These are phyloP conservation scores for Erannis defoliaria DNA, from an alignment of 2,888 invertebrate species.

Conservation along the genomic window DNA sequence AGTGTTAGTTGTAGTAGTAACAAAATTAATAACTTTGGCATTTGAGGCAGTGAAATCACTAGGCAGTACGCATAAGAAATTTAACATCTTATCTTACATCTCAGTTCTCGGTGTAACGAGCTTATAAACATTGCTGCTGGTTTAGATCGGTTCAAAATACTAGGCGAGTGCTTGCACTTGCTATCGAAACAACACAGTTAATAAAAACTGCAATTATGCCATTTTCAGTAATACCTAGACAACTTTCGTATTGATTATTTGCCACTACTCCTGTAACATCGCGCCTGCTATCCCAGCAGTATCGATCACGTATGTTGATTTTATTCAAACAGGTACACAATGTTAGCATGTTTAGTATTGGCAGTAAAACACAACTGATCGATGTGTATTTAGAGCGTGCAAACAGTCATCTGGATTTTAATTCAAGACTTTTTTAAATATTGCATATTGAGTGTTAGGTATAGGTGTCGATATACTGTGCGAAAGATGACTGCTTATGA, in stretches of 20 bases:
- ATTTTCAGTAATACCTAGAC: conserved; percentile 2
- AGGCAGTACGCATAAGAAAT: no score
- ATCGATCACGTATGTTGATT: conserved; percentile 38
- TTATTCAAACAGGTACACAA: conserved; percentile 35
- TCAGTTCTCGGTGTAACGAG: no score
- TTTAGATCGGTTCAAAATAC: no score
- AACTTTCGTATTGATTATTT: background rate
- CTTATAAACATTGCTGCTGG: no score
- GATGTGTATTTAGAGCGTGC: conserved; percentile 15
- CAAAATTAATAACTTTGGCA: no score
- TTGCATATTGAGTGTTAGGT: background rate
- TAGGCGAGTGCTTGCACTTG: no score
- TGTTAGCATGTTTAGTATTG: conserved; percentile 28
- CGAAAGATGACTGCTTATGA: no score
- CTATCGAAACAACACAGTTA: no score
- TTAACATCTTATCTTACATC: no score
- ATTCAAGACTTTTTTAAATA: background rate
- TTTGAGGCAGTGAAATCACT: no score
- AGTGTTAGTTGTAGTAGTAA: no score
- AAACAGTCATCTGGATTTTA: conserved; percentile 8
- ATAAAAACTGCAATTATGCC: background rate
- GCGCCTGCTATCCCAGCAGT: conserved; percentile 12
- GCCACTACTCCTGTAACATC: conserved; percentile 9
- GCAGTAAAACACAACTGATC: conserved; percentile 25
- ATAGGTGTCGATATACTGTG: background rate